Evolutionary conservation across 2,797 vertebrate species (phyloP).

Genomic region (Poecilia velifera): DNA sequence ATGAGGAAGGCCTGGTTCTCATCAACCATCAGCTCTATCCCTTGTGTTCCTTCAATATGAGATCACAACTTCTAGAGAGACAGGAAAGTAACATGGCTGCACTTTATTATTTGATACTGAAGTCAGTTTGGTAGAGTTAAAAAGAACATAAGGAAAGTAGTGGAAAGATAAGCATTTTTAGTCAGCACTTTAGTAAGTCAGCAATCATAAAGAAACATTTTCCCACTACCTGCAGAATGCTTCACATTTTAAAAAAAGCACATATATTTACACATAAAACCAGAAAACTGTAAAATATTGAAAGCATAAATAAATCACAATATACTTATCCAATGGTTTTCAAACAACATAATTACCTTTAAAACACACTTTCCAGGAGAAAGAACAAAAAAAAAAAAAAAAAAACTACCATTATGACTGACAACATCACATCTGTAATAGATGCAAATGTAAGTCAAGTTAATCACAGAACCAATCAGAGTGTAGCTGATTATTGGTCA

Average conservation of each 20-base stretch:
- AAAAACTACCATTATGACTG: neutral
- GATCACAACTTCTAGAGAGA: slow-evolving; percentile 48
- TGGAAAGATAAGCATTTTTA: neutral
- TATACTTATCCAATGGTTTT: neutral
- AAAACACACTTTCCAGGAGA: neutral
- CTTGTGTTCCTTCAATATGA: slow-evolving; percentile 31
- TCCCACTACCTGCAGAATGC: neutral
- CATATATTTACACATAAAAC: neutral
- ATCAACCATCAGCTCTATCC: slow-evolving; percentile 49
- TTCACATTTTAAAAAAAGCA: neutral
- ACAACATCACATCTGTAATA: neutral
- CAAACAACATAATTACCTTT: neutral
- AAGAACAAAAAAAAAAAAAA: neutral
- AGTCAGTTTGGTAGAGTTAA: slow-evolving; percentile 53
- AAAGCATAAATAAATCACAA: neutral
- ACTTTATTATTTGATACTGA: slow-evolving; percentile 58
- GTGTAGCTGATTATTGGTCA: neutral
- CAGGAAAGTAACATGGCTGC: slow-evolving; percentile 25
- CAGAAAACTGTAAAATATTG: neutral
- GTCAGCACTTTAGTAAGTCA: neutral
- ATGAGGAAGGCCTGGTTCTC: slow-evolving; percentile 54
- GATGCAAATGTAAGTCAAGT: neutral
- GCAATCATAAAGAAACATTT: neutral
- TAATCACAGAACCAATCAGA: neutral
- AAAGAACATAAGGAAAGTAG: neutral